Evolutionary conservation across 1,140 invertebrate genomes (phyloP), one percentile per base, ranked within the genome.

Genomic region (Brachionus rotundiformis): DNA sequence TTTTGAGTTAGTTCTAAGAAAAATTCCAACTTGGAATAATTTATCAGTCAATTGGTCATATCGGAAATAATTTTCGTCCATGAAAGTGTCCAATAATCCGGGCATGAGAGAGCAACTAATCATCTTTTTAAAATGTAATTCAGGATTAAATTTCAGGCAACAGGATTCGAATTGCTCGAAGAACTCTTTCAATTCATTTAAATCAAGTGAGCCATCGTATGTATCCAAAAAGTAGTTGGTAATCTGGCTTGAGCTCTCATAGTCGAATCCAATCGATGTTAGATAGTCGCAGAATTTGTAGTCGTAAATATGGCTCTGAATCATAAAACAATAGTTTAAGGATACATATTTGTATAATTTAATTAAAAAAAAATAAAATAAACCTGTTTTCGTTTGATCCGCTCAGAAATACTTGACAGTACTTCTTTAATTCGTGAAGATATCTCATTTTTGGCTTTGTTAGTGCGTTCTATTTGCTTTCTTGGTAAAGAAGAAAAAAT

Each of bases 251-350:
- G 68, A 44, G 27, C 68, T 73, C 44, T 73, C 68, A 19, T 73
- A 44, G 41, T 73, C 36, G 41, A 44, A 73, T 11, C 68, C 68
- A 25, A 73, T 41, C 3, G 68, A 44, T 19, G 29, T 25, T 23
- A 73, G 39, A 44, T 73, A 73, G 41, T 73, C 68, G n/a, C 36
- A 10, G 25, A 73, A 44, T 73, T 73, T 73, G 41, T 73, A 73
- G 25, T 73, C 68, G 44, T 23, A 73, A 27, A 73, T 44, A 25
- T 73, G 68, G 16, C 68, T 44, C 68, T 73, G 25, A 65, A 65
- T 11, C 31, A 23, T 44, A 73, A 23, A 6, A 71, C 4, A n/a
- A 44, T 44, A 71, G n/a, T 29, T 33, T 27, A n/a, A n/a, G n/a
- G n/a, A n/a, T n/a, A n/a, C n/a, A n/a, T n/a, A n/a, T n/a, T n/a